Evolutionary conservation across 2,888 invertebrate species (phyloP).

Genomic region (Agrilus mali): DNA sequence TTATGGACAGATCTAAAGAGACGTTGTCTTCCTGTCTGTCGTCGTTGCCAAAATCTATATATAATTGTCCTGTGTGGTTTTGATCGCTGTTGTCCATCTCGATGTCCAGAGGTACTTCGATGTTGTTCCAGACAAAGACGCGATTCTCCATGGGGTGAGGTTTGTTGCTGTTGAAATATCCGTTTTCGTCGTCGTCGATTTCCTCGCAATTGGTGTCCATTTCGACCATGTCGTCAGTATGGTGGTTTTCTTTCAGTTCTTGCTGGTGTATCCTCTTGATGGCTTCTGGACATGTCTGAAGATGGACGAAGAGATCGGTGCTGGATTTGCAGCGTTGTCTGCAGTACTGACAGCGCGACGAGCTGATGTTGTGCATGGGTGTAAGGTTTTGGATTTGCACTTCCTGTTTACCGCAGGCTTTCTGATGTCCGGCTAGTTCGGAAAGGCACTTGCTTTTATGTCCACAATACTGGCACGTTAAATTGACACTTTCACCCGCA

Average conservation of each 20-base stretch:
- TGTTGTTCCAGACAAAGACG: conserved; percentile 71
- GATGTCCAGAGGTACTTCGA: conserved; percentile 35
- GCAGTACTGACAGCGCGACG: conserved; percentile 75
- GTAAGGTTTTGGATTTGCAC: conserved; percentile 17
- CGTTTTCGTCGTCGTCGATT: conserved; percentile 12
- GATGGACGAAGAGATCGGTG: conserved; percentile 61
- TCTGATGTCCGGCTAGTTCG: conserved; percentile 68
- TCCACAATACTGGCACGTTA: conserved; percentile 58
- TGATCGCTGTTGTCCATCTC: conserved; percentile 25
- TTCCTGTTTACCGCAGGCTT: conserved; percentile 45
- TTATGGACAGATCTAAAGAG: conserved; percentile 28
- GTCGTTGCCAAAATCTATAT: conserved; percentile 11
- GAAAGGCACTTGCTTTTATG: conserved; percentile 70
- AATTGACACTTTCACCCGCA: conserved; percentile 50
- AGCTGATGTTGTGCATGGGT: conserved; percentile 42
- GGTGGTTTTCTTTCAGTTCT: conserved; percentile 1
- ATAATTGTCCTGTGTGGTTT: conserved; percentile 22
- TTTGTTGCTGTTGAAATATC: conserved; percentile 25
- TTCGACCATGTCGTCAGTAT: neutral
- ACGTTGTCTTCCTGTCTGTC: conserved; percentile 30
- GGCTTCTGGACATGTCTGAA: conserved; percentile 56
- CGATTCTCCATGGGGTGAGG: conserved; percentile 70
- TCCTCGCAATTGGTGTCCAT: conserved; percentile 20
- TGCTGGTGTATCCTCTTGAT: conserved; percentile 30
- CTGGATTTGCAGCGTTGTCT: conserved; percentile 78